Percentiles rank a stretch among this genome's conserved stretches.
phyloP scores from a whole-genome alignment of 2,797 vertebrate genomes.

The Eremophila alpestris region DNA sequence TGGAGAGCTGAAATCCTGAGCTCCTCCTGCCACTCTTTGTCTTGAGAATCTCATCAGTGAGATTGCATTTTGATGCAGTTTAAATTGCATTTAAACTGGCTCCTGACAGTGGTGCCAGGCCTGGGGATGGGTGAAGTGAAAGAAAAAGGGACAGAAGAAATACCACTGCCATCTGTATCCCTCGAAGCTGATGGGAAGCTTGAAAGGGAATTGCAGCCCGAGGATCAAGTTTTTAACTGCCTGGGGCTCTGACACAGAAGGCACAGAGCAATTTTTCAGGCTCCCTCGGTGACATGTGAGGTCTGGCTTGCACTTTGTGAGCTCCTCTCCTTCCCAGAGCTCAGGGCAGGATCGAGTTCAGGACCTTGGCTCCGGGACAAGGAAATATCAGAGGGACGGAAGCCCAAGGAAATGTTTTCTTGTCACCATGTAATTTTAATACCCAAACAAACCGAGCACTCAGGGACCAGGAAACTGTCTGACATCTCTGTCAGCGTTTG shows the following conservation, averaged over 20 bases:
- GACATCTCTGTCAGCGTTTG: neutral
- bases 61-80: no score
- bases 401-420: neutral
- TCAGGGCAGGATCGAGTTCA: neutral
- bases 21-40: neutral
- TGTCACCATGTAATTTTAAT: neutral
- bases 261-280: neutral
- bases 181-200: rapidly evolving
- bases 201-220: neutral
- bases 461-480: neutral
- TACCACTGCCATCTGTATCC: neutral
- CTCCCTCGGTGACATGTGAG: neutral
- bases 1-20: neutral
- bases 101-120: neutral
- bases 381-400: neutral
- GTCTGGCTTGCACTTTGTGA: neutral
- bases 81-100: neutral
- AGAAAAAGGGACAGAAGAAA: neutral
- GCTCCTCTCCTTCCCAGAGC: neutral
- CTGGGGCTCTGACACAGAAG: neutral
- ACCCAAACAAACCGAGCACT: neutral
- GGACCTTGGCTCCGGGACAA: neutral
- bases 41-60: neutral
- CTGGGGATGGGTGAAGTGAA: neutral
- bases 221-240: neutral